These are phyloP conservation scores for Phrynocephalus forsythii DNA, from an alignment of 2,797 vertebrate species.

Conservation along the genomic window DNA sequence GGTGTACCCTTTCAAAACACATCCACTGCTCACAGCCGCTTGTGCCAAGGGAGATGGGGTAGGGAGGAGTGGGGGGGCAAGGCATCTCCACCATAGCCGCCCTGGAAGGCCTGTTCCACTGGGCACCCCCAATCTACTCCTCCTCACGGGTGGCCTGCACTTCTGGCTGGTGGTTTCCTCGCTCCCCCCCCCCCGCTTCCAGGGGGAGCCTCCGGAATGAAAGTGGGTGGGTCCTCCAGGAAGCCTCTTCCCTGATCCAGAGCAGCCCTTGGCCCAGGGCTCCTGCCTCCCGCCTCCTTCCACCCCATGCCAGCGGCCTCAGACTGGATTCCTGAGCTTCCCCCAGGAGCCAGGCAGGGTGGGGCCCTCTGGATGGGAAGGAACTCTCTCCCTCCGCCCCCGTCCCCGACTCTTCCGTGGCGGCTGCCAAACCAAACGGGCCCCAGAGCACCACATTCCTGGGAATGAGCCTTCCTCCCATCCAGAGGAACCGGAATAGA, in stretches of 20 bases:
- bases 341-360: slow-evolving; percentile 21
- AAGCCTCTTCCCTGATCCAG: neutral
- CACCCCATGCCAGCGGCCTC: neutral
- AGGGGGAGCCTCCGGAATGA: neutral
- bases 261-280: neutral
- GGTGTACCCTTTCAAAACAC: neutral
- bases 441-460: slow-evolving; percentile 63
- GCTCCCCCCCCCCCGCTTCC: neutral
- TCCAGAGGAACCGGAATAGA: slow-evolving; percentile 36
- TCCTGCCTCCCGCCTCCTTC: neutral
- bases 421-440: slow-evolving; percentile 73
- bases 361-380: slow-evolving; percentile 41
- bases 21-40: neutral
- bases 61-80: too few species aligned
- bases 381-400: slow-evolving; percentile 48
- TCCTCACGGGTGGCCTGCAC: too few species aligned
- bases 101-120: neutral
- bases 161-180: neutral
- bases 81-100: neutral
- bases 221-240: neutral
- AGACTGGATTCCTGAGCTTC: slow-evolving; percentile 26
- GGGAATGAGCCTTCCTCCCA: slow-evolving; percentile 63
- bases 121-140: too few species aligned
- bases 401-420: neutral
- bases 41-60: neutral